These are phyloP conservation scores for Pithys albifrons DNA, from an alignment of 2,113 vertebrate genomes.

Conservation along the genomic window DNA sequence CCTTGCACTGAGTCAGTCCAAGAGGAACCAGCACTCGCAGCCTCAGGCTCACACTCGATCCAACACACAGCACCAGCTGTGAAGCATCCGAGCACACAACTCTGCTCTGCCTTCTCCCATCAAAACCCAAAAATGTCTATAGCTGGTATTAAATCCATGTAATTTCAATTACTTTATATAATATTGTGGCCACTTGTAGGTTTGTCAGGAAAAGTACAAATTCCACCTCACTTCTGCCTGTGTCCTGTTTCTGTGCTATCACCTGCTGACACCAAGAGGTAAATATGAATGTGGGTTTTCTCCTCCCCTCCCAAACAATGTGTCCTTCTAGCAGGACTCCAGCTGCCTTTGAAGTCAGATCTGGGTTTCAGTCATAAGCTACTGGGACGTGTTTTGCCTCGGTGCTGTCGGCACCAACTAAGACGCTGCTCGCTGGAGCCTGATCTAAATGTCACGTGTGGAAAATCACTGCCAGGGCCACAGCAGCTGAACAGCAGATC, in stretches of 20 bases:
- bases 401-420: neutral
- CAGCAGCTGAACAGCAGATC: neutral
- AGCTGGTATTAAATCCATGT: neutral
- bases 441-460: neutral
- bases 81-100: accelerated
- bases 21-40: neutral
- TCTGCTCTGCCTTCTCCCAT: neutral
- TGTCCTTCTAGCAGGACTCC: neutral
- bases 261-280: neutral
- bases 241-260: neutral
- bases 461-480: neutral
- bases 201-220: neutral
- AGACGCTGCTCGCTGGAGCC: neutral
- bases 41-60: neutral
- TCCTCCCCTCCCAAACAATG: neutral
- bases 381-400: neutral
- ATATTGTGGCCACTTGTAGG: accelerated
- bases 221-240: neutral
- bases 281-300: neutral
- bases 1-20: neutral
- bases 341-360: conserved; percentile 6
- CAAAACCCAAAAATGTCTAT: neutral
- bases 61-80: neutral
- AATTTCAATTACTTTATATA: neutral
- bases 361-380: conserved; percentile 35